phyloP scores from a whole-genome alignment of 2,888 invertebrate genomes.

The Cantharis nigra region DNA sequence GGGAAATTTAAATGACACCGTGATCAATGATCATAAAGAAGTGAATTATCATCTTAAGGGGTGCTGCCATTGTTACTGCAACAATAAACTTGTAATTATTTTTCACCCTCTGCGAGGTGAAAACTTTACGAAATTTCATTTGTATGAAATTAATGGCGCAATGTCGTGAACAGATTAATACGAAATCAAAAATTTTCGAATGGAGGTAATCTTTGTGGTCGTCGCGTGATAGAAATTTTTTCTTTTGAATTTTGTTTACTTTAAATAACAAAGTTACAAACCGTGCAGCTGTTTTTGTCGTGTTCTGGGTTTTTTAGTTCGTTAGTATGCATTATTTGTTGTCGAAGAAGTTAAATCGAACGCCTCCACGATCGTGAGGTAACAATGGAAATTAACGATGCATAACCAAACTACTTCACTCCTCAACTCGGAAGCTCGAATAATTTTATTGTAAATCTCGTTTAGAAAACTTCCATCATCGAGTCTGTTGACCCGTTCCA shows the following conservation, averaged over 20 bases:
- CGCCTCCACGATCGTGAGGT: slow-evolving; percentile 11
- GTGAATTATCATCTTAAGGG: slow-evolving; percentile 2
- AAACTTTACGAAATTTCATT: slow-evolving; percentile 5
- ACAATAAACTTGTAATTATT: slow-evolving; percentile 7
- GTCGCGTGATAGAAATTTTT: slow-evolving; percentile 18
- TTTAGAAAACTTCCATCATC: slow-evolving; percentile 22
- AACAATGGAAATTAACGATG: slow-evolving; percentile 30
- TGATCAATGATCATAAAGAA: slow-evolving; percentile 8
- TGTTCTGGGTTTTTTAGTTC: not conserved
- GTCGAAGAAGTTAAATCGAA: slow-evolving; percentile 3
- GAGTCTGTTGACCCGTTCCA: slow-evolving; percentile 36
- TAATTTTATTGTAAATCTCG: slow-evolving; percentile 25
- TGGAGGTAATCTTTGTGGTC: slow-evolving; percentile 13
- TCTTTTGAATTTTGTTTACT: slow-evolving; percentile 12
- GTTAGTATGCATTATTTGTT: not conserved
- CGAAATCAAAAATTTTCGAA: slow-evolving; percentile 4
- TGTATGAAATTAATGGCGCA: slow-evolving; percentile 1
- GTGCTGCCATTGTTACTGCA: not conserved
- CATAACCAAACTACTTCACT: slow-evolving; percentile 19
- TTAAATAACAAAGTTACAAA: slow-evolving; percentile 17
- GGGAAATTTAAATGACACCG: slow-evolving; percentile 9
- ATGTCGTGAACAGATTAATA: slow-evolving; percentile 15
- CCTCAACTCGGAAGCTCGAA: slow-evolving; percentile 29
- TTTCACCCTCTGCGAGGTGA: not conserved
- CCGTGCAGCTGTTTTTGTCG: slow-evolving; percentile 13